These are phyloP conservation scores for Ceraclea dissimilis DNA, from an alignment of 2,888 invertebrate genomes.

Conservation along the genomic window DNA sequence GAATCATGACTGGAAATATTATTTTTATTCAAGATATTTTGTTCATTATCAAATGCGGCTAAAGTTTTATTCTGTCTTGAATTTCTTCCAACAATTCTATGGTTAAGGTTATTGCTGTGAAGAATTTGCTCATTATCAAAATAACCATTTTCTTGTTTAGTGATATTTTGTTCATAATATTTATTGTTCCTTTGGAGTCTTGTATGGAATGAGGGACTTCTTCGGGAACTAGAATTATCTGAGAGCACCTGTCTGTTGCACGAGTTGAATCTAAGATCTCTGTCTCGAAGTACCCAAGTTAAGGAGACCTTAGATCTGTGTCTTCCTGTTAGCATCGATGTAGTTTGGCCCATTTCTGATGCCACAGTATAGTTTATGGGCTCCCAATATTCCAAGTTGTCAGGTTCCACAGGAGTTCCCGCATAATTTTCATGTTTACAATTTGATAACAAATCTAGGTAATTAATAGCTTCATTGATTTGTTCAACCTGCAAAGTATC, in stretches of 20 bases:
- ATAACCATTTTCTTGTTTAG: slow-evolving; percentile 19
- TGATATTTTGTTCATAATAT: slow-evolving; percentile 22
- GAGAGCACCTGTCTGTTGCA: slow-evolving; percentile 31
- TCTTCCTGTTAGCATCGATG: slow-evolving; percentile 40
- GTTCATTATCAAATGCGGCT: neutral
- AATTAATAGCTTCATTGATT: slow-evolving; percentile 13
- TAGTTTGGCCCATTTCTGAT: slow-evolving; percentile 43
- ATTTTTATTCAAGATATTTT: slow-evolving; percentile 1
- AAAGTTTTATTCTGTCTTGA: slow-evolving; percentile 21
- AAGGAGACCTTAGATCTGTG: slow-evolving; percentile 61
- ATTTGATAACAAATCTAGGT: slow-evolving; percentile 21
- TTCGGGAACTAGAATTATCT: slow-evolving; percentile 38
- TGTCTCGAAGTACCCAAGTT: slow-evolving; percentile 67
- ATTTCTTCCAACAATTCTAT: slow-evolving; percentile 32
- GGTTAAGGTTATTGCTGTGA: slow-evolving; percentile 28
- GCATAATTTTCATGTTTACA: slow-evolving; percentile 24
- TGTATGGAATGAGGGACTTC: slow-evolving; percentile 18
- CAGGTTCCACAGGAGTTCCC: slow-evolving; percentile 5
- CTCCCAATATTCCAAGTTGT: neutral
- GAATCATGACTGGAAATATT: slow-evolving; percentile 14
- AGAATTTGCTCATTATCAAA: slow-evolving; percentile 15
- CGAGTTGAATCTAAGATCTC: slow-evolving; percentile 35
- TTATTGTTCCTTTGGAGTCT: slow-evolving; percentile 12
- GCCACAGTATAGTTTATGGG: neutral
- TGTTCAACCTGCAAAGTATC: slow-evolving; percentile 15